Evolutionary conservation across 92 coral and sea anemone genomes (phyloP), one percentile per base, ranked within the genome.

Genomic region (Paragorgia papillata): DNA sequence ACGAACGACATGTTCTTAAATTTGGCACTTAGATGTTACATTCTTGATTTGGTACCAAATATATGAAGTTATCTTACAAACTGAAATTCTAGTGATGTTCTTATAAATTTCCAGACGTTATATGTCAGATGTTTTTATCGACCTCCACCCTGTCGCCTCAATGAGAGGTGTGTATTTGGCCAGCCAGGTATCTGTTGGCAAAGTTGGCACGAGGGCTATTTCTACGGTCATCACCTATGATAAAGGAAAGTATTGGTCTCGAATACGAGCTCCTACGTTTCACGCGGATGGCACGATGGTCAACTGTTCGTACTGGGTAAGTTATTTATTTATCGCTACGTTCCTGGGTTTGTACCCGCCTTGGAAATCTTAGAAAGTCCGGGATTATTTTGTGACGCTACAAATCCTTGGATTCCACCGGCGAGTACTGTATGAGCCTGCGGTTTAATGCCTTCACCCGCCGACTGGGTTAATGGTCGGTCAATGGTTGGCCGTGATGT

Each of bases 111-210:
- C 50, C 74, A 93, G 97, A 73, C 85, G 88, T 28, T 90, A 88
- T 74, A 83, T 91, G 71, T 64, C 79, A 53, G 88, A 86, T 29
- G 73, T 85, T 14, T 94, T 94, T 83, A 88, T 94, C 1, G 98
- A 94, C 76, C 87, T 94, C 15, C 97, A 94, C 88, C 88, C 89
- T 41, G 98, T 94, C 0, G 86, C 80, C 15, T 92, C 97, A 57
- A 28, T 91, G 73, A 80, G 92, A 74, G 98, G 98, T 8, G 95
- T 94, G 34, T 94, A 91, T 49, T 76, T 94, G 69, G 98, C 97
- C 34, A 94, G 88, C 69, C 98, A 94, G 81, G 76, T 94, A 30
- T 67, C 90, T 9, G 1, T 1, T 9, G 98, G 98, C 19, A 9
- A 9, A 0, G 89, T 91, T 19, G 97, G 95, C 8, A 86, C 34